Evolutionary conservation across 2,113 vertebrate genomes (phyloP), one percentile per base, ranked within the genome.

Genomic region (Sterrhoptilus dennistouni): DNA sequence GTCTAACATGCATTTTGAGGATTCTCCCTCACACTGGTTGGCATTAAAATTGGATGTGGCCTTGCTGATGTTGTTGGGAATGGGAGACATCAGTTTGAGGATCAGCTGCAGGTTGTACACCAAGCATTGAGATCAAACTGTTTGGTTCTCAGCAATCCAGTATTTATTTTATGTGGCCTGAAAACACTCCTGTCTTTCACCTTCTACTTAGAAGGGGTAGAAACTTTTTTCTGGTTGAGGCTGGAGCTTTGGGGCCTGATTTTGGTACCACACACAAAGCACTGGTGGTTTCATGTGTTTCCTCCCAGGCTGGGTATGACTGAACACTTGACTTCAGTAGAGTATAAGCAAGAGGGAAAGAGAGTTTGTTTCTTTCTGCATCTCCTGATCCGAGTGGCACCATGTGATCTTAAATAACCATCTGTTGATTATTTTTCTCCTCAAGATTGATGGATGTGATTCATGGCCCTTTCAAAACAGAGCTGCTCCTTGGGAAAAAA

Each of bases 391-490:
- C 66, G 42, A 64, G 47, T 36, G 47, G 72, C 68, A n/a, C 81
- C 80, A 68, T 14, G 4, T 72, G 87, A n/a, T 85, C 70, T 28
- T 65, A 65, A 77, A 93, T 49, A 66, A 61, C 87, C 95, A 96
- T 88, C 75, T 91, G 84, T 69, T 90, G 90, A 91, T 95, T 88
- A 80, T 80, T 96, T 91, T 90, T 77, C 42, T 23, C 78, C 59
- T 68, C 6, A 89, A 83, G 85, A 83, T 24, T 86, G 90, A 94
- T 86, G 56, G 79, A 88, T 88, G 66, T 85, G 90, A 94, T 91
- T 96, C 91, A 83, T 8, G 42, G 66, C 27, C 63, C 54, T 90
- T 80, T 74, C 63, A 76, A 90, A 96, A 70, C 70, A 91, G 93
- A 79, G n/a, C 68, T 90, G 36, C 53, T 82, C 83, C 36, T 45